Base-by-base conservation (phyloP, 2,113 vertebrate species). In the Varanus salvator region DNA sequence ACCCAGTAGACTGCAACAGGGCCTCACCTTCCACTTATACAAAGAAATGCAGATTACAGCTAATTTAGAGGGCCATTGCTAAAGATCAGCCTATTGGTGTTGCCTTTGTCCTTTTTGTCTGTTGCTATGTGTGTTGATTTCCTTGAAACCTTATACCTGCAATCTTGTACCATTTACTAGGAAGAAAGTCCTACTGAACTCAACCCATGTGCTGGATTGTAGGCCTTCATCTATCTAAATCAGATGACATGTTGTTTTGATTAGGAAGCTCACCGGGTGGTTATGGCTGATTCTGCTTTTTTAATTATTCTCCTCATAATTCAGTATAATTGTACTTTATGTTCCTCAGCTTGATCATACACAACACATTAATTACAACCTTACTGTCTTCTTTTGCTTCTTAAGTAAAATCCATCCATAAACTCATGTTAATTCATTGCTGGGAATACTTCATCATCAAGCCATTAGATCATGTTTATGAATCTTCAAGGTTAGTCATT, bases 381-480 rank as follows among this genome's bases (percentile, higher is more conserved):
- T 84, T 74, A 87, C 76, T 83, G 5, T 71, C 21, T 38, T 38
- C 48, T 29, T 80, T 84, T 8, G 21, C 4, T 1, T 86, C 89
- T 38, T 1, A 71, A 25, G 4, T 82, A 29, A 85, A 91, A 75
- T 21, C 0, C 80, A 74, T 38, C 19, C 52, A 60, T 50, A 87
- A 87, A 77, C 54, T 31, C 12, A 1, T 54, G 31, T 69, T 29
- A 84, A 84, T 19, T 21, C 83, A 72, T 80, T 89, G n/a, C 54
- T 89, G 60, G 72, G 76, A 3, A 9, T 86, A 31, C 34, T 94
- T 38, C 86, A 87, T 91, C 92, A 74, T 9, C 84, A 38, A 8
- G 0, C 71, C 6, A 19, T 34, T 77, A 9, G 84, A 83, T 85
- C 50, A 85, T 92, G 80, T 5, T 27, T 90, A 91, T 90, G 31